Evolutionary conservation across 1,140 invertebrate species (phyloP), one percentile per base, ranked within the genome.

Genomic region (Antheraea mylitta): DNA sequence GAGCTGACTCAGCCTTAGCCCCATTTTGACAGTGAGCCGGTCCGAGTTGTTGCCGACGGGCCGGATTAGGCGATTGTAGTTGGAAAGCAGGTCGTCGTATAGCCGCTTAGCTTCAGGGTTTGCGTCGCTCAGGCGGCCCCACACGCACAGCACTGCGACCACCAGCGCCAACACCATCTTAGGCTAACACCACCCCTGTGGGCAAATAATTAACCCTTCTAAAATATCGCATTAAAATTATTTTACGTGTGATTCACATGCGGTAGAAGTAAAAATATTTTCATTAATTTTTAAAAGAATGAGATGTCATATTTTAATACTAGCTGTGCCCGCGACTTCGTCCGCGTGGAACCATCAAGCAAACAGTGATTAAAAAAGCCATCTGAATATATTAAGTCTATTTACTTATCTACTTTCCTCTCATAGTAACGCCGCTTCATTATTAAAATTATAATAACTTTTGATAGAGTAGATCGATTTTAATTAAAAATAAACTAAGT

Each of bases 21-120:
- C 98, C 96, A 99, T 96, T 93, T 98, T 98, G 86, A 99, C 98
- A 71, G 97, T 98, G 81, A 99, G 95, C 79, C 96, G 95, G 92
- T 99, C 98, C 67, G 97, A 97, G 93, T 98, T 99, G 93, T 99
- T 98, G 74, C 97, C 97, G 73, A 99, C 98, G 62, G 99, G 99
- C 82, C 98, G 94, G 82, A 99, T 99, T 85, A 99, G 96, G 78
- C 98, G 95, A 94, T 99, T 99, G 94, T 99, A 99, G 92, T 98
- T 98, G 85, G 96, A 97, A 76, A 99, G 94, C 73, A 98, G 94
- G 93, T 98, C 97, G 94, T 99, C 97, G 94, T 98, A 98, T 78
- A 98, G 95, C 89, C 97, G 94, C 94, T 98, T 98, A 76, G 97
- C 97, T 92, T 98, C 97, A 82, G 96, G 96, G 94, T 98, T 98